These are phyloP conservation scores for Pachyseris speciosa DNA, from an alignment of 64 coral and sea anemone species.

Conservation along the genomic window DNA sequence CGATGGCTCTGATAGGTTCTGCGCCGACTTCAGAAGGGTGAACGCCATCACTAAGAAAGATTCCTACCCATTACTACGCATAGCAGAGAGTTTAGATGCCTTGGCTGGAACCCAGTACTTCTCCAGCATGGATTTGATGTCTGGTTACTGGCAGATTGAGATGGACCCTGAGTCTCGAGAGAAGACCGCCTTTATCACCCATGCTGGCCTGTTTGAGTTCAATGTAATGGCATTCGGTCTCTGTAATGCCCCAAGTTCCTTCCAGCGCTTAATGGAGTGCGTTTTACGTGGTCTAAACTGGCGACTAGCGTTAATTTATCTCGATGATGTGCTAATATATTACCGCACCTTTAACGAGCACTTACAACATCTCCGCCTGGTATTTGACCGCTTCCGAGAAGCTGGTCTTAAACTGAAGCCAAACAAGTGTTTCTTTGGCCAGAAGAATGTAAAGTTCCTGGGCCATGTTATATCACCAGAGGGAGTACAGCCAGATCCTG, in stretches of 20 bases:
- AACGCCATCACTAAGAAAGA: conserved; percentile 27
- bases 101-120: neutral
- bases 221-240: conserved; percentile 27
- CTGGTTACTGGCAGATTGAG: conserved; percentile 61
- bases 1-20: neutral
- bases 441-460: neutral
- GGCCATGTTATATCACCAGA: neutral
- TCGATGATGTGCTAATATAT: conserved; percentile 43
- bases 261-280: conserved; percentile 46
- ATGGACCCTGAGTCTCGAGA: neutral
- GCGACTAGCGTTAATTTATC: conserved; percentile 7
- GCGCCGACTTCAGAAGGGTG: too few relatives aligned
- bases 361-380: neutral
- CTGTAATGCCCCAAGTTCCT: neutral
- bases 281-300: conserved; percentile 33
- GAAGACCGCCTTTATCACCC: conserved; percentile 47
- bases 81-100: conserved; percentile 22
- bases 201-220: conserved; percentile 23
- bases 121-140: conserved; percentile 10
- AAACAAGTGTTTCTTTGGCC: conserved; percentile 6
- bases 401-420: conserved; percentile 45
- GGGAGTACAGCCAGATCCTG: conserved; percentile 22
- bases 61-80: conserved; percentile 42
- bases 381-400: neutral
- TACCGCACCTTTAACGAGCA: conserved; percentile 1